A percentile compares a stretch with the other conserved stretches of the same genome.
Conservation (phyloP, 2,888 invertebrate genomes). For the Synanthedon andrenaeformis region DNA sequence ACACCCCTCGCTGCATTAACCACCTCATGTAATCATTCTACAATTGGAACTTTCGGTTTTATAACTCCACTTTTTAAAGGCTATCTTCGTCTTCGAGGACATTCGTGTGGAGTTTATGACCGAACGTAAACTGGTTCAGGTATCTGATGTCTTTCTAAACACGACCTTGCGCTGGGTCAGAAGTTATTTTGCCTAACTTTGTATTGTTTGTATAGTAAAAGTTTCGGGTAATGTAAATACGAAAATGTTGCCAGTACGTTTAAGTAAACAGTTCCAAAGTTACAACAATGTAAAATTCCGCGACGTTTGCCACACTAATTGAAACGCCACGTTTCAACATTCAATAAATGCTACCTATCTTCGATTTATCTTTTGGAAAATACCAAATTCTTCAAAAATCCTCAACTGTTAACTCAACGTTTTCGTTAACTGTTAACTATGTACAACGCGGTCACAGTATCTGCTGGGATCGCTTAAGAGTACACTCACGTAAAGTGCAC, state of each 20-base stretch:
- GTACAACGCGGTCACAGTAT: not conserved
- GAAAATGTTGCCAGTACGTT: not conserved
- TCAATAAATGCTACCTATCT: not conserved
- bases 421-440: not conserved
- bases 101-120: constrained; percentile 20
- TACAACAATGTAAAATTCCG: not conserved
- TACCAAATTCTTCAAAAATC: not conserved
- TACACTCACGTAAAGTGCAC: not conserved
- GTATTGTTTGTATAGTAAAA: not conserved
- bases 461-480: not conserved
- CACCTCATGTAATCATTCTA: constrained; percentile 53
- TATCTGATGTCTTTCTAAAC: constrained; percentile 1
- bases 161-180: not conserved
- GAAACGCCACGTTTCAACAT: not conserved
- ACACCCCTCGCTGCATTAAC: constrained; percentile 45
- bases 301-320: not conserved
- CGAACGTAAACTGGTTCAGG: constrained; percentile 16
- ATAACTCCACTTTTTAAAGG: constrained; percentile 20
- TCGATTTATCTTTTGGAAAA: not conserved
- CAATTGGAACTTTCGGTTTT: constrained; percentile 31
- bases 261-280: not conserved
- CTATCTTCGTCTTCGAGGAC: not conserved
- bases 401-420: not conserved
- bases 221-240: not conserved
- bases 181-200: not conserved